Evolutionary conservation across 1,140 invertebrate genomes (phyloP), one percentile per base, ranked within the genome.

Genomic region (Sitophilus oryzae): DNA sequence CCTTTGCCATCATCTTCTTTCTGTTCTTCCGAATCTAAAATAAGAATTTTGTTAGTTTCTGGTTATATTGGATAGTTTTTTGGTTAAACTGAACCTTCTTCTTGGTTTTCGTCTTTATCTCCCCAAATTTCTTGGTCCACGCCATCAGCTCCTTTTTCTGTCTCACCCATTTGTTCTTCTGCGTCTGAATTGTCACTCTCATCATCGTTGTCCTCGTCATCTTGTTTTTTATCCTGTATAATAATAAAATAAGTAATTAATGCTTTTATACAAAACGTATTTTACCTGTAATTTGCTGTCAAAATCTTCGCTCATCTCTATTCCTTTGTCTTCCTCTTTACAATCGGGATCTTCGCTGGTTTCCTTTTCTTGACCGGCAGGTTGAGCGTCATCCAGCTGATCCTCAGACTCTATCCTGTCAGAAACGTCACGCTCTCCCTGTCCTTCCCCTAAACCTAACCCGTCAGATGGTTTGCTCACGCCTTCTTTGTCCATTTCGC

Each of bases 151-250:
- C 81, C 84, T 56, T 88, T 82, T 63, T 88, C 89, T 4, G 88
- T 88, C 53, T 96, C 89, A n/a, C 91, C 93, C 91, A 96, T 96
- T 77, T 96, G 83, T 70, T 96, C 94, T 54, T 96, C 93, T 1
- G 85, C 73, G 59, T 96, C 85, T 10, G 89, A 80, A 40, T 89
- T 79, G 1, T 86, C 79, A 46, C 83, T 76, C n/a, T 82, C 79
- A 55, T 82, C 78, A 48, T 86, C 79, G 10, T 82, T 80, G 25
- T 86, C 77, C 9, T 78, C 72, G 14, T 72, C 73, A 45, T 76
- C 73, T 70, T 78, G 71, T 14, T 93, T 88, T 15, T 89, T 70
- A 73, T 96, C 91, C 69, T 93, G n/a, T 18, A 49, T 37, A 49
- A n/a, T n/a, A n/a, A n/a, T n/a, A n/a, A n/a, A n/a, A n/a, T n/a